These are phyloP conservation scores for Acleris emargana DNA, from an alignment of 2,888 invertebrate genomes.

Conservation along the genomic window DNA sequence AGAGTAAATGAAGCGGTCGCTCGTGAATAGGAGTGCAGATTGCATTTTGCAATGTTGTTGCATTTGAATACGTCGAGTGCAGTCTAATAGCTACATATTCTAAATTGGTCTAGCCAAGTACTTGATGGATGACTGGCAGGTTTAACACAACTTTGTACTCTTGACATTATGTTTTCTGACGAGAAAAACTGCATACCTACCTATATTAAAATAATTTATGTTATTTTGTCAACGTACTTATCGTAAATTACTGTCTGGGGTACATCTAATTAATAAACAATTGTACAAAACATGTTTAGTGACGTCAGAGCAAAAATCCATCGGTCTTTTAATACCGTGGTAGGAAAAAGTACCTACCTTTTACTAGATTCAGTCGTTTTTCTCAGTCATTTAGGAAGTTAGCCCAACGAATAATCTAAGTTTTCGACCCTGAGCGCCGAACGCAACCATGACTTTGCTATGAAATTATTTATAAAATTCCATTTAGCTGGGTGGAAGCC, in stretches of 20 bases:
- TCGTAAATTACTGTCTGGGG: no score
- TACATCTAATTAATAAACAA: neutral
- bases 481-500: no score
- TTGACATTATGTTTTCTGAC: neutral
- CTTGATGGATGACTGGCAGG: slow-evolving; percentile 22
- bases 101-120: slow-evolving; percentile 23
- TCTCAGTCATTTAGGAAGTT: no score
- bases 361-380: no score
- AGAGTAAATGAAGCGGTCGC: slow-evolving; percentile 21
- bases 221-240: neutral
- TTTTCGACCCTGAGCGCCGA: no score
- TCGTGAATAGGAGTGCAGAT: slow-evolving; percentile 27
- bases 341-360: no score
- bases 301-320: no score
- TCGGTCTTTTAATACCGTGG: no score
- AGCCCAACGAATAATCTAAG: no score
- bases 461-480: no score
- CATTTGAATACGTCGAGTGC: slow-evolving; percentile 26
- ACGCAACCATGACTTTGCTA: no score
- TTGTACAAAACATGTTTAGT: neutral
- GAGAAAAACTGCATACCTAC: neutral
- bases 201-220: neutral
- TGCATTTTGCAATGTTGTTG: slow-evolving; percentile 30
- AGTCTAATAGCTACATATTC: slow-evolving; percentile 15
- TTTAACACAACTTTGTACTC: slow-evolving; percentile 21